These are phyloP conservation scores for Chironomus tentans DNA, from an alignment of 2,888 invertebrate genomes.

Conservation along the genomic window DNA sequence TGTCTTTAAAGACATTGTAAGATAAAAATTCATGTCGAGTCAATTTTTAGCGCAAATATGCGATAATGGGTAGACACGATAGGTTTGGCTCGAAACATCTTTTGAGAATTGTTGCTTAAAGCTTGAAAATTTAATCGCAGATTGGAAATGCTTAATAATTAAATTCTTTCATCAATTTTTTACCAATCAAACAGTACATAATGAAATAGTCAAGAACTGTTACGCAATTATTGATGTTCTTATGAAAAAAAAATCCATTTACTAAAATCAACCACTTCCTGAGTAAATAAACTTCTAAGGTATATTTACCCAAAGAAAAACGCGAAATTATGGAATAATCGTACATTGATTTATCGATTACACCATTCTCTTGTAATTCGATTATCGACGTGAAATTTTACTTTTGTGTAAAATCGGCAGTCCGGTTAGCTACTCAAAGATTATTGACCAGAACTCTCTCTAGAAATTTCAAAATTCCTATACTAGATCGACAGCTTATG, in stretches of 20 bases:
- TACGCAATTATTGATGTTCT: background rate
- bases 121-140: no score
- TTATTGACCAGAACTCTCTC: no score
- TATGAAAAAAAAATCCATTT: background rate
- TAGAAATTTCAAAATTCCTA: no score
- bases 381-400: background rate
- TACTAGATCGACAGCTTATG: no score
- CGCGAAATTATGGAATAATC: background rate
- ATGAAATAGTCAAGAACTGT: background rate
- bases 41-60: no score
- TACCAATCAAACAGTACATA: background rate
- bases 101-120: no score
- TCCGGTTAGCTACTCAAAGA: no score
- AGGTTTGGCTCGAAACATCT: no score
- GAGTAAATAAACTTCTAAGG: background rate
- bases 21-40: background rate
- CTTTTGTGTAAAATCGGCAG: background rate
- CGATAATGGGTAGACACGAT: no score
- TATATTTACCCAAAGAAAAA: background rate
- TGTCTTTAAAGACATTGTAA: background rate
- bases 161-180: no score
- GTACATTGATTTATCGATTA: background rate
- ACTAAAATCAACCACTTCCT: conserved; percentile 1
- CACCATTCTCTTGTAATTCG: background rate
- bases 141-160: no score